These are phyloP conservation scores for Anableps anableps DNA, from an alignment of 2,797 vertebrate species.

Conservation along the genomic window DNA sequence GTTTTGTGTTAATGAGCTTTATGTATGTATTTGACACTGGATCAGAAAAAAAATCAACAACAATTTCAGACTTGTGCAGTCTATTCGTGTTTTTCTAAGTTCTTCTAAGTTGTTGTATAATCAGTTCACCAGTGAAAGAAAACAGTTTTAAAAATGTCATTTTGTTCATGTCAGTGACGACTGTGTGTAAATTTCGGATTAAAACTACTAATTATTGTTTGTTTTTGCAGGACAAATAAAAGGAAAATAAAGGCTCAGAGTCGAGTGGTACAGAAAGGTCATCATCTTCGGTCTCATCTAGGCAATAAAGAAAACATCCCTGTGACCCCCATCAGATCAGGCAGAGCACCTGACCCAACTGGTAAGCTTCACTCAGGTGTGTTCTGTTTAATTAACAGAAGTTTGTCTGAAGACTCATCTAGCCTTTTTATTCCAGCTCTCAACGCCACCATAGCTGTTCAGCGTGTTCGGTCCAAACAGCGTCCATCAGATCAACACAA, in stretches of 20 bases:
- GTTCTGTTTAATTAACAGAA: neutral
- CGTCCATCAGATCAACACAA: slow-evolving; percentile 56
- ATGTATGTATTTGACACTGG: neutral
- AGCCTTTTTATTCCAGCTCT: slow-evolving; percentile 74
- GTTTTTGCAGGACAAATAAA: slow-evolving; percentile 49
- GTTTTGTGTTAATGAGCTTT: neutral
- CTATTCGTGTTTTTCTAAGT: neutral
- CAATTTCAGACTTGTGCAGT: neutral
- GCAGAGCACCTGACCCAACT: slow-evolving; percentile 59
- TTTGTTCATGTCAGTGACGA: neutral
- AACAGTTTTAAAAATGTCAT: neutral
- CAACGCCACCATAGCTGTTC: slow-evolving; percentile 85
- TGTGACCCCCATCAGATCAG: slow-evolving; percentile 58
- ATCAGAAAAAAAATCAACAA: neutral
- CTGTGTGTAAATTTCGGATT: too few relatives aligned
- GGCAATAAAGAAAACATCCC: slow-evolving; percentile 29
- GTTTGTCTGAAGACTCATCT: neutral
- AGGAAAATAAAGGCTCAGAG: slow-evolving; percentile 48
- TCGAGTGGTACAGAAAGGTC: slow-evolving; percentile 17
- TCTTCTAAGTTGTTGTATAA: neutral
- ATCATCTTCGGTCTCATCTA: slow-evolving; percentile 11
- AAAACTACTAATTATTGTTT: neutral
- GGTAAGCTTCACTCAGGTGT: slow-evolving; percentile 65
- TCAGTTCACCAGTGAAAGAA: neutral
- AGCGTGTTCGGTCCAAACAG: slow-evolving; percentile 76